phyloP scores from a whole-genome alignment of 2,888 invertebrate species.

The Mechanitis mazaeus region DNA sequence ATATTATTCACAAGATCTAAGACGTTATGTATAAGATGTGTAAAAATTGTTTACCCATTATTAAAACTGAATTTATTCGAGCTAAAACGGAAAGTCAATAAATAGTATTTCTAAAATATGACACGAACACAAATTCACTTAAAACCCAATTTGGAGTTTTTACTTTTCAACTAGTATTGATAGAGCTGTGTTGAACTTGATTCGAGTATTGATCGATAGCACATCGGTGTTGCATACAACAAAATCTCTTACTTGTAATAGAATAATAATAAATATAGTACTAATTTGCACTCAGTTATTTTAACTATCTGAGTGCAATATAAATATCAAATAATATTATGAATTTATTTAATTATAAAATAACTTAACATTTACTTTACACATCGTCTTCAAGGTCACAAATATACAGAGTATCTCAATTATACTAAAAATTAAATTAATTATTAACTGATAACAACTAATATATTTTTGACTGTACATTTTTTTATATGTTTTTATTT shows the following conservation, averaged over 20 bases:
- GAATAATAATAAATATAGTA: background rate
- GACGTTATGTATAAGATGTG: background rate
- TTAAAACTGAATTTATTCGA: slow-evolving; percentile 4
- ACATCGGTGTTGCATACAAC: background rate
- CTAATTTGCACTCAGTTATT: no score
- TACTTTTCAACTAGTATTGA: background rate
- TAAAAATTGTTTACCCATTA: slow-evolving; percentile 41
- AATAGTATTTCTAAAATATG: slow-evolving; percentile 3
- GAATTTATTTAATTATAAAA: no score
- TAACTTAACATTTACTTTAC: no score
- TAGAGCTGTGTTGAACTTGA: slow-evolving; percentile 4
- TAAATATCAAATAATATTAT: no score
- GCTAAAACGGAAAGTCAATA: background rate
- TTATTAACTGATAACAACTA: no score
- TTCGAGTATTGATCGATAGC: slow-evolving; percentile 4
- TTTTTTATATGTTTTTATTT: no score
- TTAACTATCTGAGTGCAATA: no score
- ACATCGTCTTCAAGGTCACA: no score
- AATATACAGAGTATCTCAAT: no score
- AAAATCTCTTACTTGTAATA: background rate
- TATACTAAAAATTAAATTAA: no score
- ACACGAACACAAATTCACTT: slow-evolving; percentile 3
- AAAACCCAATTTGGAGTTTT: background rate
- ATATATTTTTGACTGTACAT: no score
- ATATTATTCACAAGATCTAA: slow-evolving; percentile 7